Evolutionary conservation across 2,113 vertebrate genomes (phyloP), one percentile per base, ranked within the genome.

Genomic region (Alaudala cheleensis): DNA sequence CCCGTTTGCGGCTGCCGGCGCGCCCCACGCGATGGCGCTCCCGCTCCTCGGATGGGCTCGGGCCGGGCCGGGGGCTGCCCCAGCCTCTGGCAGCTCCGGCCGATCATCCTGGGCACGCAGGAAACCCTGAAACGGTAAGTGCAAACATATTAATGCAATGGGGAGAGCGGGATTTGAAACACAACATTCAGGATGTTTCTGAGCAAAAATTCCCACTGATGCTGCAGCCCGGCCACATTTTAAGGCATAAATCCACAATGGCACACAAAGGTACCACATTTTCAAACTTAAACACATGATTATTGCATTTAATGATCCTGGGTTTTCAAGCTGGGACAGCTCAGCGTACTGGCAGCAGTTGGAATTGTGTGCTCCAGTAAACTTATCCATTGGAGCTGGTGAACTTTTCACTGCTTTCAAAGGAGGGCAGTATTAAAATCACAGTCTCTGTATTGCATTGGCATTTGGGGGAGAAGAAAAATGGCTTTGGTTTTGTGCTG

Each of bases 1-100:
- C 17, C 40, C 31, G 0, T 76, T 44, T 76, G 96, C 50, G 3
- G 13, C 42, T 90, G 26, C 85, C 7, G 24, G n/a, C 3, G 0
- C 3, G 0, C 12, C 33, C 97, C 98, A 98, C 98, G 93, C 14
- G 98, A 89, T 97, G 98, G 97, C 81, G 95, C 94, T 89, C 94
- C 47, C 91, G 92, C 65, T 86, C 96, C 95, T 98, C 26, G 80
- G 62, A 97, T 92, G 5, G 76, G 14, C 5, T 33, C 9, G 42
- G 22, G 40, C 40, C 40, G 40, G 40, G 40, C 40, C 37, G 37
- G 37, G 37, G 37, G 37, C 42, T 42, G 42, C 15, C 42, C 42
- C 42, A 42, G 12, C 42, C 42, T 42, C 42, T 42, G 42, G 42
- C 42, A 42, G 42, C 42, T 42, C 42, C 42, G 10, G 42, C 42